Percentiles rank a stretch among this genome's conserved stretches.
These are phyloP conservation scores for Drosophila virilis DNA, from an alignment of 1,140 invertebrate species.

Conservation along the genomic window DNA sequence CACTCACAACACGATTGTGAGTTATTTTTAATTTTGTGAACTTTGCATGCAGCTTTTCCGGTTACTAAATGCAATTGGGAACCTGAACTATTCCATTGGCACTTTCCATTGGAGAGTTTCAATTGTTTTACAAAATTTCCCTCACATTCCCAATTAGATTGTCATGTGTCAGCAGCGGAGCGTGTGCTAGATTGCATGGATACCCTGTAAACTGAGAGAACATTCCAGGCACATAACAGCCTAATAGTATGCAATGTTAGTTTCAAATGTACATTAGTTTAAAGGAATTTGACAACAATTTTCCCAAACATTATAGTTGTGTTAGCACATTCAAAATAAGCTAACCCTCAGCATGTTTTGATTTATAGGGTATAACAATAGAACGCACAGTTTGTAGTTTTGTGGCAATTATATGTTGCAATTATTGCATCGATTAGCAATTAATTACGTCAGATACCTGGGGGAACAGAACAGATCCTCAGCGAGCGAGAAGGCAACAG, in stretches of 20 bases:
- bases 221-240: background rate
- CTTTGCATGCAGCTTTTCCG: conserved; percentile 16
- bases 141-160: conserved; percentile 21
- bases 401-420: conserved; percentile 51
- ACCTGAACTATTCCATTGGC: conserved; percentile 12
- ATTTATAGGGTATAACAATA: conserved; percentile 54
- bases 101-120: too few species aligned
- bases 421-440: conserved; percentile 60
- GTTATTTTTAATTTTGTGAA: background rate
- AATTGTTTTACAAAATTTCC: conserved; percentile 26
- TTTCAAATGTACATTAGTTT: background rate
- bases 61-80: conserved; percentile 11
- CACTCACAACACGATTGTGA: background rate
- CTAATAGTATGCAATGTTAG: conserved; percentile 24
- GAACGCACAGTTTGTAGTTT: conserved; percentile 23
- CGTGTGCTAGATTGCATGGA: background rate
- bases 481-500: conserved; percentile 10
- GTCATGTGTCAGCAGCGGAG: background rate
- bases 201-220: background rate
- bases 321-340: too few species aligned
- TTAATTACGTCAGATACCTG: conserved; percentile 37
- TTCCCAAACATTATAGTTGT: background rate
- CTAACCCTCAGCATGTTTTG: too few species aligned
- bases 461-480: conserved; percentile 32
- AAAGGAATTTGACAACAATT: background rate